Percentiles rank a stretch among this genome's conserved stretches.
phyloP scores from a whole-genome alignment of 2,888 invertebrate species.

The Philopedon plagiatum region DNA sequence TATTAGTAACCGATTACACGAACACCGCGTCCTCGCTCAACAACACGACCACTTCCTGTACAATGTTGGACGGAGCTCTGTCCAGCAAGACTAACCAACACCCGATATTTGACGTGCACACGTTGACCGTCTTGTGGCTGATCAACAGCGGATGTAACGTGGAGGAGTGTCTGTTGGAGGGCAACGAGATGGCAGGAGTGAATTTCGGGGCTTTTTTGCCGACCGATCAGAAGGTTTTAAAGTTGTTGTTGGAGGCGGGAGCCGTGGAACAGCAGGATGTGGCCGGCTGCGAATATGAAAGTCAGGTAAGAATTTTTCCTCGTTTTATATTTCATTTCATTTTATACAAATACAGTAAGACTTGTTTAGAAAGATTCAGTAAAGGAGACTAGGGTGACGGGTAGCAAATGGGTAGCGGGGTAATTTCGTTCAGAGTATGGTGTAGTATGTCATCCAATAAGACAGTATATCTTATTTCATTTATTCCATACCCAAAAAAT shows the following conservation, averaged over 20 bases:
- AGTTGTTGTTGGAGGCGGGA: slow-evolving; percentile 83
- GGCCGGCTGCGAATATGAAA: slow-evolving; percentile 66
- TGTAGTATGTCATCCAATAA: too few species aligned
- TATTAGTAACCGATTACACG: slow-evolving; percentile 43
- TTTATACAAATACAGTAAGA: too few species aligned
- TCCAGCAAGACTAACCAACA: slow-evolving; percentile 41
- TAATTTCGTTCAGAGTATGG: too few species aligned
- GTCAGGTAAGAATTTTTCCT: slow-evolving; percentile 68
- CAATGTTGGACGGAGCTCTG: slow-evolving; percentile 45
- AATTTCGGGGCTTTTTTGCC: slow-evolving; percentile 75
- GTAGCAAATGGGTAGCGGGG: too few species aligned
- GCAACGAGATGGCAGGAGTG: slow-evolving; percentile 68
- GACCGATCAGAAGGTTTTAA: slow-evolving; percentile 79
- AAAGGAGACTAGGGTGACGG: too few species aligned
- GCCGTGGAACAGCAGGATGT: slow-evolving; percentile 72
- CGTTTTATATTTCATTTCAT: too few species aligned
- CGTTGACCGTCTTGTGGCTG: slow-evolving; percentile 83
- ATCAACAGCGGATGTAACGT: slow-evolving; percentile 78
- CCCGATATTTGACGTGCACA: slow-evolving; percentile 73
- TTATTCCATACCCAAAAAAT: too few species aligned
- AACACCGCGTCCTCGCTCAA: slow-evolving; percentile 40
- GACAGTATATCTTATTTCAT: too few species aligned
- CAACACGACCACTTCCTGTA: slow-evolving; percentile 44
- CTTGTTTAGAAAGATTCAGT: too few species aligned
- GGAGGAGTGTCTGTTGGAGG: slow-evolving; percentile 72